Percentiles rank a stretch among this genome's conserved stretches.
Evolutionary conservation across 2,888 invertebrate genomes (phyloP).

Genomic region (Scaptomyza reducta): DNA sequence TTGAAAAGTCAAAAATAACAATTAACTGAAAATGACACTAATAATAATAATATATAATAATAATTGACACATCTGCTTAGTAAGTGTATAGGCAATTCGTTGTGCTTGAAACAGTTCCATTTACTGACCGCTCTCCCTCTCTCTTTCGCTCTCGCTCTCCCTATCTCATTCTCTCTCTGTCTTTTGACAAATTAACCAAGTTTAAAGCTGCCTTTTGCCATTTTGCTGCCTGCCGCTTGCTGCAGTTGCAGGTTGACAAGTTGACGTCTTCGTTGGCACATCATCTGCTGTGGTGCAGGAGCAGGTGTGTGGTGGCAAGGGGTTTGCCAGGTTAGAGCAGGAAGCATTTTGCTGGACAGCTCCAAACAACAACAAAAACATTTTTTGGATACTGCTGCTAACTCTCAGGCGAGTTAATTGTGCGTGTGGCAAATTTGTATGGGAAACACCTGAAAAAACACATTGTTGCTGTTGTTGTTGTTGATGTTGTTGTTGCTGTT

Average conservation of each 20-base stretch:
- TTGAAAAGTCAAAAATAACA: too few species aligned
- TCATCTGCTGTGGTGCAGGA: slow-evolving; percentile 5
- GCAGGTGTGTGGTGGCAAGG: too few species aligned
- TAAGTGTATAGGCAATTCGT: too few species aligned
- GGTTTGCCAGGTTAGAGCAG: slow-evolving; percentile 27
- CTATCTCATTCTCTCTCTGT: too few species aligned
- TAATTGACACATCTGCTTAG: too few species aligned
- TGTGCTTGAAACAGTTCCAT: too few species aligned
- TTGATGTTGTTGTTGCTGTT: not conserved
- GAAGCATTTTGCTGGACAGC: not conserved
- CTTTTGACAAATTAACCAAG: slow-evolving; percentile 68
- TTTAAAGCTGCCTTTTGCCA: slow-evolving; percentile 39
- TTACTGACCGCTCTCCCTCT: too few species aligned
- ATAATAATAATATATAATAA: too few species aligned
- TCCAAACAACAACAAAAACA: slow-evolving; percentile 2
- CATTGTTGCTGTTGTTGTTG: not conserved
- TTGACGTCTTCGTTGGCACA: slow-evolving; percentile 67
- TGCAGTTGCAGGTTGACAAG: slow-evolving; percentile 56
- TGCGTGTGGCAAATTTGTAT: slow-evolving; percentile 69
- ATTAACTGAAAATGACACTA: too few species aligned
- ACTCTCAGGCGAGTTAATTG: slow-evolving; percentile 70
- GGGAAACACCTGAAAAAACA: slow-evolving; percentile 41
- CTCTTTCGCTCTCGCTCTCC: too few species aligned
- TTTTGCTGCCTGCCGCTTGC: slow-evolving; percentile 15
- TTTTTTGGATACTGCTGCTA: slow-evolving; percentile 21